phyloP scores from a whole-genome alignment of 2,888 invertebrate genomes.

The Platypus cylindrus region DNA sequence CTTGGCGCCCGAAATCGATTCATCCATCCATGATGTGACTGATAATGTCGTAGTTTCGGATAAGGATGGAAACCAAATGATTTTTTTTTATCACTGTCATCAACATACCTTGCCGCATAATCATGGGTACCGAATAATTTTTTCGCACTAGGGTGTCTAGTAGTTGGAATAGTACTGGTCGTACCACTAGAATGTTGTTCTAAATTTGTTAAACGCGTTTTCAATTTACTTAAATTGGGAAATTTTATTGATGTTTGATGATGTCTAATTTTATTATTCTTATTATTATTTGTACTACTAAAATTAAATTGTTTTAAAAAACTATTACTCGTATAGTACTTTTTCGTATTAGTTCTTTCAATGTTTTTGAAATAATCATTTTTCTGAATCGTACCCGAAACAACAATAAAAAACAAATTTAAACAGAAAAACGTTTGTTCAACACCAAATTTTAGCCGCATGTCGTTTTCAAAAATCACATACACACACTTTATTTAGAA shows the following conservation, averaged over 20 bases:
- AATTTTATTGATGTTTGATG: conserved; percentile 11
- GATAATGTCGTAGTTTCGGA: conserved; percentile 7
- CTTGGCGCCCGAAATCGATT: conserved; percentile 8
- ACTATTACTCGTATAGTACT: conserved; percentile 10
- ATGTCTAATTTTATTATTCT: conserved; percentile 9
- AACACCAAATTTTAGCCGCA: too few species aligned
- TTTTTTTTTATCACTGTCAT: conserved; percentile 3
- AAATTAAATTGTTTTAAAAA: background rate
- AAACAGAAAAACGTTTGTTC: too few species aligned
- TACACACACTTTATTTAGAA: too few species aligned
- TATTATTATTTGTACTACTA: background rate
- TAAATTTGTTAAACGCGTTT: conserved; percentile 7
- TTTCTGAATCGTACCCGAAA: conserved; percentile 10
- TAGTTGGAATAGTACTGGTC: background rate
- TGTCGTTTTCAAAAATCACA: too few species aligned
- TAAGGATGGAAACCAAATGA: background rate
- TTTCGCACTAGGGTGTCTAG: conserved; percentile 6
- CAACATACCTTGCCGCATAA: background rate
- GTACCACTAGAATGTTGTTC: conserved; percentile 6
- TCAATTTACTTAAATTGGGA: conserved; percentile 8
- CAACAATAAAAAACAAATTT: too few species aligned
- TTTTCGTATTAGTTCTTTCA: conserved; percentile 13
- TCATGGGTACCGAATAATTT: conserved; percentile 4
- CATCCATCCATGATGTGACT: conserved; percentile 14
- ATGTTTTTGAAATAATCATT: conserved; percentile 10